These are phyloP conservation scores for Lasioglossum morio DNA, from an alignment of 2,888 invertebrate genomes.

Conservation along the genomic window DNA sequence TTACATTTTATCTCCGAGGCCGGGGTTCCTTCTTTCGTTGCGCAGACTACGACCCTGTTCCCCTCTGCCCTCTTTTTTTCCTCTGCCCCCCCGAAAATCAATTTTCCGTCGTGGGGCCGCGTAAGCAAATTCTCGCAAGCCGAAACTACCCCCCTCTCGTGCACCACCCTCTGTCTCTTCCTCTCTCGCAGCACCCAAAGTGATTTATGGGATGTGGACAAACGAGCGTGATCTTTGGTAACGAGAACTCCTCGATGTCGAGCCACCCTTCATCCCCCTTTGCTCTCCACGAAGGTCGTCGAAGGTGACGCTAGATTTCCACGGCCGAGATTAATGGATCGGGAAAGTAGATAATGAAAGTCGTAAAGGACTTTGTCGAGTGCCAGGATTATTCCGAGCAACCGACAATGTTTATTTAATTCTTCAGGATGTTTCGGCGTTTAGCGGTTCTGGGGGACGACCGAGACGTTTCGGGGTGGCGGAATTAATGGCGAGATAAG, in stretches of 20 bases:
- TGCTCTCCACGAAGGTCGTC: slow-evolving; percentile 16
- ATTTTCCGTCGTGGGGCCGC: slow-evolving; percentile 40
- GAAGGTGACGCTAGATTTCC: slow-evolving; percentile 34
- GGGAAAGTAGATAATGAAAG: slow-evolving; percentile 12
- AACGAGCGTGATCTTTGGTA: slow-evolving; percentile 42
- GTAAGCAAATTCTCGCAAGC: slow-evolving; percentile 42
- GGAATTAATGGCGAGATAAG: neutral
- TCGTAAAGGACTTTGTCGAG: slow-evolving; percentile 6
- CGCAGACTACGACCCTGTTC: neutral
- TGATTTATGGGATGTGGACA: slow-evolving; percentile 54
- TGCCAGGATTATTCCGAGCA: slow-evolving; percentile 2
- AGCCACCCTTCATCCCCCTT: slow-evolving; percentile 9
- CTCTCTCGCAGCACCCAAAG: neutral
- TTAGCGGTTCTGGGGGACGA: neutral
- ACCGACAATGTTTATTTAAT: slow-evolving; percentile 12
- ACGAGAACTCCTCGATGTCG: slow-evolving; percentile 29
- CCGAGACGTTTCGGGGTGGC: neutral
- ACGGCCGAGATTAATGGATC: slow-evolving; percentile 36
- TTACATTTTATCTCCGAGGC: slow-evolving; percentile 76
- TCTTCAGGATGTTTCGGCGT: neutral
- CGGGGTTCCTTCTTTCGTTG: slow-evolving; percentile 29
- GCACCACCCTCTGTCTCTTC: neutral
- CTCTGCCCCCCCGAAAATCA: slow-evolving; percentile 43
- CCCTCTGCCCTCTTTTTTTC: neutral
- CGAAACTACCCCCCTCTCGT: neutral